Base-by-base conservation (phyloP, 2,888 invertebrate species). In the Mycogona germanica region DNA sequence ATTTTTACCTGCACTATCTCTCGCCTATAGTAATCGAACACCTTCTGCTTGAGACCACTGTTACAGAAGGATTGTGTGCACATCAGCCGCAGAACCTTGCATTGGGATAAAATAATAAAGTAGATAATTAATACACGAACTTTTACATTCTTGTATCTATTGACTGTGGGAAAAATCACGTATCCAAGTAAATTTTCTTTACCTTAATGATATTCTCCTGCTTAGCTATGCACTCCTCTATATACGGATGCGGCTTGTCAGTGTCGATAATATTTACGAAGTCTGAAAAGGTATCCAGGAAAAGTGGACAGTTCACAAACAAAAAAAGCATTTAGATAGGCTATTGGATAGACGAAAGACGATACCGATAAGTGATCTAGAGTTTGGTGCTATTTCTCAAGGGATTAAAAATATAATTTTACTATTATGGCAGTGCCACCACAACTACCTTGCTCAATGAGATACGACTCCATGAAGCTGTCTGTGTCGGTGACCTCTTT, bases 1-100 rank as follows among this genome's bases (percentile, higher is more conserved):
- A 32, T 19, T 37, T 53, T 55, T 56, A 72, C 72, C 66, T 72
- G 81, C 51, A 81, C 70, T 47, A 87, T 76, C 68, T 84, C 82
- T 60, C 79, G 71, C 65, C 82, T 82, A 64, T 86, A 87, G 63
- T 77, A 76, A 59, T 82, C 82, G 51, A 88, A 60, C 1, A 95
- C 77, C 68, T 92, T 92, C 2, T 82, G 84, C 68, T 95, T 95
- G 3, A 98, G 75, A 0, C 98, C 98, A 19, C 91, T 91, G 53
- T 86, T 87, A 2, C 92, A 88, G 19, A 84, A 77, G 58, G 91
- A 93, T 70, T 98, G 97, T 51, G 97, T 78, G 68, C 92, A 91
- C 57, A 98, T 82, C 5, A 98, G 74, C 9, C 96, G 76, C 37
- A 97, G 73, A 7, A 96, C 73, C 73, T 76, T 59, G 4, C n/a